These are phyloP conservation scores for Otis tarda DNA, from an alignment of 2,113 vertebrate species.

Conservation along the genomic window DNA sequence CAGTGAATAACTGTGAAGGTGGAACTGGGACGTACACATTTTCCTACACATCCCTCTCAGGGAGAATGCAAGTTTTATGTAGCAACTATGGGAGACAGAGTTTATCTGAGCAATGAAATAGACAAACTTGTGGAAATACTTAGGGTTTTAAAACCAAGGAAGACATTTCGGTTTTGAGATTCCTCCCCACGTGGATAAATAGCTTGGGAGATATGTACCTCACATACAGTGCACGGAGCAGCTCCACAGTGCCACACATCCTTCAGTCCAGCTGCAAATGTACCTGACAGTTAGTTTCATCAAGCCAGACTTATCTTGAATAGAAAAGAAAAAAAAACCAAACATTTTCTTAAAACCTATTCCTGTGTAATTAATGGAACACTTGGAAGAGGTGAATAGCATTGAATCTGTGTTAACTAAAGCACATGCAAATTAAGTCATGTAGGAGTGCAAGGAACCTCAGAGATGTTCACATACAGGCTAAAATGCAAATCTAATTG, in stretches of 20 bases:
- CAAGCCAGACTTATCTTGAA: not conserved
- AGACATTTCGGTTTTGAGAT: not conserved
- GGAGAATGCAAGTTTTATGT: not conserved
- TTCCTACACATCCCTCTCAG: not conserved
- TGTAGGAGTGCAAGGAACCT: not conserved
- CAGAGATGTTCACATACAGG: not conserved
- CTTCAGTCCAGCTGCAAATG: not conserved
- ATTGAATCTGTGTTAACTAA: not conserved
- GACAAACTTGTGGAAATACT: not conserved
- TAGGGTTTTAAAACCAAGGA: not conserved
- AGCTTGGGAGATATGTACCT: not conserved
- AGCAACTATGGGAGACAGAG: not conserved
- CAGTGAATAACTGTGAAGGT: not conserved
- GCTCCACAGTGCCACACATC: not conserved
- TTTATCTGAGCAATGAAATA: not conserved
- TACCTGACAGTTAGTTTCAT: not conserved
- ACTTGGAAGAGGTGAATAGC: not conserved
- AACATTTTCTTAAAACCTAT: not conserved
- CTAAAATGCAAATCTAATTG: not conserved
- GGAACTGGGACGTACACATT: not conserved
- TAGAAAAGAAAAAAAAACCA: not conserved
- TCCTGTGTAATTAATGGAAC: not conserved
- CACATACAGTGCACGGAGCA: not conserved
- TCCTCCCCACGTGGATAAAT: not conserved
- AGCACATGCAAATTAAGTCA: not conserved